These are phyloP conservation scores for Idaea biselata DNA, from an alignment of 2,888 invertebrate genomes.

Conservation along the genomic window DNA sequence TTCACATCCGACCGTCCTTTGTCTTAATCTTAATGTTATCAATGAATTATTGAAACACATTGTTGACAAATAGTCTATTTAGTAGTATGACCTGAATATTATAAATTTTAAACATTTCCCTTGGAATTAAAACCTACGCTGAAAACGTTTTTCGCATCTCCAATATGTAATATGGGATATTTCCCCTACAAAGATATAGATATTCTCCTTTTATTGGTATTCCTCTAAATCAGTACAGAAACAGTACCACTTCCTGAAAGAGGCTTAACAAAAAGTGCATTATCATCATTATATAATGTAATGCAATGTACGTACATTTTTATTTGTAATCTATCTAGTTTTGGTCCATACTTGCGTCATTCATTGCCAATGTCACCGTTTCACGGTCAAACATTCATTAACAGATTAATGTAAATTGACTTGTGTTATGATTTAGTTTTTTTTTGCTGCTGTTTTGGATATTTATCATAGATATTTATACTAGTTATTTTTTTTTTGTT, in stretches of 20 bases:
- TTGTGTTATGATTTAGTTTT: conserved; percentile 8
- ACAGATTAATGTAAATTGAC: conserved; percentile 16
- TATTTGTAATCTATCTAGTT: neutral
- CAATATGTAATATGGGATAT: neutral
- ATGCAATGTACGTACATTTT: neutral
- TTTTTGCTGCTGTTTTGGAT: conserved; percentile 10
- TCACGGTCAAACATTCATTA: conserved; percentile 44
- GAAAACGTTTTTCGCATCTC: too few species aligned
- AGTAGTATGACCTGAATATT: too few species aligned
- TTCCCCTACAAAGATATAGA: neutral
- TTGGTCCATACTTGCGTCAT: conserved; percentile 37
- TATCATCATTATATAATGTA: neutral
- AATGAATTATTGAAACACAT: too few species aligned
- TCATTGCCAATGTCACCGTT: conserved; percentile 45
- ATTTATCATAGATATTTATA: neutral
- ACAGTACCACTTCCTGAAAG: too few species aligned
- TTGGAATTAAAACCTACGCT: too few species aligned
- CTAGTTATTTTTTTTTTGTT: neutral
- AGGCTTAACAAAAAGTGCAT: too few species aligned
- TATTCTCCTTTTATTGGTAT: too few species aligned
- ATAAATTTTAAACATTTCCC: too few species aligned
- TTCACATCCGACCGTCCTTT: too few species aligned
- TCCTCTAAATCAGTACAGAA: too few species aligned
- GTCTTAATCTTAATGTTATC: too few species aligned
- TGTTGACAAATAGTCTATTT: too few species aligned